These are phyloP conservation scores for Eupithecia centaureata DNA, from an alignment of 2,888 invertebrate genomes.

Conservation along the genomic window DNA sequence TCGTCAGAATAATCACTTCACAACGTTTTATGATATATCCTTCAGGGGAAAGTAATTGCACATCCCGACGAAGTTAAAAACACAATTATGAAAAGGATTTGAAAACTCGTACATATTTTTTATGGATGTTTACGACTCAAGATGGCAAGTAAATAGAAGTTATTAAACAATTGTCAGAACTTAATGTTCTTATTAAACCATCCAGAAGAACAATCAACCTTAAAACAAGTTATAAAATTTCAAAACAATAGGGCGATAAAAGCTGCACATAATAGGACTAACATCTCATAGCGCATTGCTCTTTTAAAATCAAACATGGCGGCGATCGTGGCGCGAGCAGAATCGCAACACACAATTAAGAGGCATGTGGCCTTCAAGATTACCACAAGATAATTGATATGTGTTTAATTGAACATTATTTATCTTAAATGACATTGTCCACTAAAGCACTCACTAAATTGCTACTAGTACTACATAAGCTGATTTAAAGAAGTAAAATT, in stretches of 20 bases:
- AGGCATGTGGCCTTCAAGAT: slow-evolving; percentile 40
- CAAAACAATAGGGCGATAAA: slow-evolving; percentile 7
- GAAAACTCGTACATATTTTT: background rate
- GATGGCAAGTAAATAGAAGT: background rate
- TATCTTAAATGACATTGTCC: slow-evolving; percentile 16
- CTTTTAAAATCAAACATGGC: slow-evolving; percentile 45
- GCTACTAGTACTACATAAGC: background rate
- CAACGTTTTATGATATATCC: background rate
- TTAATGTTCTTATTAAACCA: slow-evolving; percentile 12
- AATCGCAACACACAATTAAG: slow-evolving; percentile 48
- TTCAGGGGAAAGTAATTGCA: background rate
- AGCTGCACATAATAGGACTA: slow-evolving; percentile 5
- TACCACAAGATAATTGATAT: slow-evolving; percentile 48
- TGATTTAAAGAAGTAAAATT: background rate
- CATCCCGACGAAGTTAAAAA: background rate
- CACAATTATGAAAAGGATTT: background rate
- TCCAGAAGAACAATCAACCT: slow-evolving; percentile 6
- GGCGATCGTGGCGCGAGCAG: slow-evolving; percentile 45
- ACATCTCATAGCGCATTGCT: slow-evolving; percentile 9
- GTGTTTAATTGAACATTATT: slow-evolving; percentile 48
- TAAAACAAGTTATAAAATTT: slow-evolving; percentile 15
- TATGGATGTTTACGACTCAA: background rate
- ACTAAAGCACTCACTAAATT: slow-evolving; percentile 13
- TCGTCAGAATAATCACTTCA: background rate
- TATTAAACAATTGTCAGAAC: background rate